Conservation (phyloP, 2,113 vertebrate genomes). For the Dissostichus mawsoni region DNA sequence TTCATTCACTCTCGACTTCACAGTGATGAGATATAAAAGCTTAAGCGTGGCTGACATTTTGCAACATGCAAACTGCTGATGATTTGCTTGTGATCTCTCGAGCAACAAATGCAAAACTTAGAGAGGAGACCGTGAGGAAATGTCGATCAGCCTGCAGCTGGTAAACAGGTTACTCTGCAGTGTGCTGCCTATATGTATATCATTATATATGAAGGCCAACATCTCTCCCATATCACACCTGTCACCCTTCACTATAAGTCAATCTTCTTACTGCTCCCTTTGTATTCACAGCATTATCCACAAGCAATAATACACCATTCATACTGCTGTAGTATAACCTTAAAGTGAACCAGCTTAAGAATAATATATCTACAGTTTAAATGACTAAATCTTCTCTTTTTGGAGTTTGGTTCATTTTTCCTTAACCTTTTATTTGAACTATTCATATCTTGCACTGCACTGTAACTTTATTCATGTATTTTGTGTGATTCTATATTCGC, state of each 20-base stretch:
- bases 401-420: too few relatives aligned
- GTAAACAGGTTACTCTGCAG: conserved; percentile 45
- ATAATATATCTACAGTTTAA: too few relatives aligned
- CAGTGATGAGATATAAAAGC: conserved; percentile 40
- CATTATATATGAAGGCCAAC: conserved; percentile 53
- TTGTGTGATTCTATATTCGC: too few relatives aligned
- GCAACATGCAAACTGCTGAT: conserved; percentile 50
- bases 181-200: conserved; percentile 5
- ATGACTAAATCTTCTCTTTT: too few relatives aligned
- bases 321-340: too few relatives aligned
- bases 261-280: too few relatives aligned
- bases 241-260: not conserved
- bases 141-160: conserved; percentile 52
- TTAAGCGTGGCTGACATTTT: conserved; percentile 56
- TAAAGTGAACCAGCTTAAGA: too few relatives aligned
- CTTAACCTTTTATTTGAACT: too few relatives aligned
- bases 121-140: conserved; percentile 29
- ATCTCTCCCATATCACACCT: conserved; percentile 32
- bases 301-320: too few relatives aligned
- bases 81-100: conserved; percentile 64
- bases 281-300: too few relatives aligned
- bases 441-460: too few relatives aligned
- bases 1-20: conserved; percentile 45
- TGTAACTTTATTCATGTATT: too few relatives aligned
- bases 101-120: conserved; percentile 40